Percentiles rank a stretch among this genome's conserved stretches.
Conservation (phyloP, 2,797 vertebrate genomes). For the Coreius guichenoti region DNA sequence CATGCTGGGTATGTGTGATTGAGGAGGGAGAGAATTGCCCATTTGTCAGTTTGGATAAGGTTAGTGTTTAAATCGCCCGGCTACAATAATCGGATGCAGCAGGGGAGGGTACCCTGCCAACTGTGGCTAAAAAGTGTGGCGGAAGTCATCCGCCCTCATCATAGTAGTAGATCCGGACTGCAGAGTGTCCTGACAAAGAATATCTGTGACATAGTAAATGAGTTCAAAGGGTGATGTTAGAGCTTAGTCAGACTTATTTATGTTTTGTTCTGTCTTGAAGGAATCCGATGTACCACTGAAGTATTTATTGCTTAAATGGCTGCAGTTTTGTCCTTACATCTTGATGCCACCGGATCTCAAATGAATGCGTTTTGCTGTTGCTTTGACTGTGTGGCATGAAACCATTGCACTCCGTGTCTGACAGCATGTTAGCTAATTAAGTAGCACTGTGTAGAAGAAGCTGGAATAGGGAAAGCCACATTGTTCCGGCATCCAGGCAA, state of each 20-base stretch:
- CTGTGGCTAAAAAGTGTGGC: conserved; percentile 24
- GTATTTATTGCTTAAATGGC: conserved; percentile 50
- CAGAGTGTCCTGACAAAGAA: not conserved
- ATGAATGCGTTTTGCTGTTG: conserved; percentile 46
- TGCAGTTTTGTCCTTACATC: conserved; percentile 26
- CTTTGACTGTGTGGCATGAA: conserved; percentile 40
- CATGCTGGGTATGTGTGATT: conserved; percentile 62
- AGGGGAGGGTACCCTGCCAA: conserved; percentile 43
- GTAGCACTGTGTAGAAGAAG: not conserved
- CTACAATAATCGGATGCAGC: conserved; percentile 70
- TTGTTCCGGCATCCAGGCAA: not conserved
- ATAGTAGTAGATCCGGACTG: not conserved
- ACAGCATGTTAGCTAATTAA: conserved; percentile 64
- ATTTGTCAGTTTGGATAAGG: conserved; percentile 78
- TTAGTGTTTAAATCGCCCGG: conserved; percentile 69
- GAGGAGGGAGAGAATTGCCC: conserved; percentile 68
- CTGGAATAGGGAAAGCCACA: not conserved
- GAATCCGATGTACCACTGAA: conserved; percentile 40
- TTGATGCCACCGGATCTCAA: conserved; percentile 35
- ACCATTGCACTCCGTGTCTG: conserved; percentile 22
- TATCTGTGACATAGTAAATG: conserved; percentile 31
- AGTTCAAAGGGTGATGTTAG: conserved; percentile 29
- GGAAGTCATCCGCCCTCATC: conserved; percentile 2
- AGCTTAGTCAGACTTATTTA: conserved; percentile 58
- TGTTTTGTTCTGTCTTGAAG: conserved; percentile 40